Base-by-base conservation (phyloP, 2,113 vertebrate species). In the Anoura caudifer region DNA sequence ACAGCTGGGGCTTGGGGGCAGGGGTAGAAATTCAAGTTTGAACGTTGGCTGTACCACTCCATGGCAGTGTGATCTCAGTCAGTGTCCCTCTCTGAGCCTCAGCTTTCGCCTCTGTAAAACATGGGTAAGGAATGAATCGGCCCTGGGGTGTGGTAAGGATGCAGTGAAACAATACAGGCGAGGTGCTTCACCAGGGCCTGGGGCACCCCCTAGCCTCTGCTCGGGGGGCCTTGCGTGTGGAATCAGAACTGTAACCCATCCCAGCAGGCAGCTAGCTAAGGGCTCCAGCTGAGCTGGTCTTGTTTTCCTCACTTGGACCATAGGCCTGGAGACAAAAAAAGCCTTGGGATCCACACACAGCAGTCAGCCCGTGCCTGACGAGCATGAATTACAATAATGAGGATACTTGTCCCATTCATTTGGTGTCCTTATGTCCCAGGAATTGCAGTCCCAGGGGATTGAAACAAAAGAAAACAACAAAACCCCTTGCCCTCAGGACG, bases 1-100 rank as follows among this genome's bases (percentile, higher is more conserved):
- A 0, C 17, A n/a, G 24, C 61, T 0, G 31, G 15, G 16, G n/a
- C 43, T 31, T 17, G 38, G 45, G 4, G 2, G 28, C 1, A 9
- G 15, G 2, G 4, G 20, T 6, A 38, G 28, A 79, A 31, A 54
- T 41, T 59, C 77, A 38, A 20, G 24, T 22, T 11, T 17, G 36
- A 59, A 33, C 36, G 22, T 77, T 54, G 72, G n/a, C 69, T 77
- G 14, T 59, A 12, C 41, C 28, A 11, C 14, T 31, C 31, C 22
- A 56, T 16, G 24, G 67, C 9, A 61, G 31, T 54, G n/a, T 5
- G 28, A 26, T 8, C 33, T 61, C 76, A 33, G 50, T 28, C 50
- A 47, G 38, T 38, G 24, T 14, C 6, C 59, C 67, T 70, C 12
- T 50, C 77, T 65, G 59, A 65, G 52, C 73, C n/a, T 89, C 45